These are phyloP conservation scores for Onychostoma macrolepis DNA, from an alignment of 2,113 vertebrate species.

Conservation along the genomic window DNA sequence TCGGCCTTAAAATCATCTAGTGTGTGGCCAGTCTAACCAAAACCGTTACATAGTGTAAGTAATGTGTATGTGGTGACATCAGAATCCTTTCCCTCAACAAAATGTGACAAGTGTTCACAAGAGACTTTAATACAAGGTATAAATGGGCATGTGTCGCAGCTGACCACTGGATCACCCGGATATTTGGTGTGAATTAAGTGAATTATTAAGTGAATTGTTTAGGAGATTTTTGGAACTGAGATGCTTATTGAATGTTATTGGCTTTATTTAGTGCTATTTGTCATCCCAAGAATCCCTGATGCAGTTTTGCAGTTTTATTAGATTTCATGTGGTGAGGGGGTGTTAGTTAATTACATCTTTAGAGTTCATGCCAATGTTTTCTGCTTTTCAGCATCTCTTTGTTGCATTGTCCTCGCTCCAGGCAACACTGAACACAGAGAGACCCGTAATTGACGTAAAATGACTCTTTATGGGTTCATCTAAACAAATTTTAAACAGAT, in stretches of 20 bases:
- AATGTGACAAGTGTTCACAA: not conserved
- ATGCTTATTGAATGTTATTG: not conserved
- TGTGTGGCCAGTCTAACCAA: no score
- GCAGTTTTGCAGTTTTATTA: conserved; percentile 16
- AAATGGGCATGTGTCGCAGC: not conserved
- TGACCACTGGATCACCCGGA: not conserved
- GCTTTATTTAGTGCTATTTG: not conserved
- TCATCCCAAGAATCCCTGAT: conserved; percentile 9
- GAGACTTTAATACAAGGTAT: not conserved
- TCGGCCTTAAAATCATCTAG: no score
- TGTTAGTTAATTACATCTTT: conserved; percentile 21
- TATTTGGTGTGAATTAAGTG: not conserved
- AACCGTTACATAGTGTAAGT: not conserved
- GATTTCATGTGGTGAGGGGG: conserved; percentile 4
- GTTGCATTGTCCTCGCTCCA: conserved; percentile 2
- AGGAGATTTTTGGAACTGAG: not conserved
- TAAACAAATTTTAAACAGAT: not conserved
- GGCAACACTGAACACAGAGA: not conserved
- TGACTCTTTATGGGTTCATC: not conserved
- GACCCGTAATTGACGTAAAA: no score
- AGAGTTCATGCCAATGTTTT: not conserved
- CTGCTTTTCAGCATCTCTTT: conserved; percentile 4
- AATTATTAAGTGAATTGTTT: not conserved
- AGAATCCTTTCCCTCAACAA: not conserved
- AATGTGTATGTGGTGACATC: not conserved